These are phyloP conservation scores for Apogon talboti DNA, from an alignment of 2,797 vertebrate species.

Conservation along the genomic window DNA sequence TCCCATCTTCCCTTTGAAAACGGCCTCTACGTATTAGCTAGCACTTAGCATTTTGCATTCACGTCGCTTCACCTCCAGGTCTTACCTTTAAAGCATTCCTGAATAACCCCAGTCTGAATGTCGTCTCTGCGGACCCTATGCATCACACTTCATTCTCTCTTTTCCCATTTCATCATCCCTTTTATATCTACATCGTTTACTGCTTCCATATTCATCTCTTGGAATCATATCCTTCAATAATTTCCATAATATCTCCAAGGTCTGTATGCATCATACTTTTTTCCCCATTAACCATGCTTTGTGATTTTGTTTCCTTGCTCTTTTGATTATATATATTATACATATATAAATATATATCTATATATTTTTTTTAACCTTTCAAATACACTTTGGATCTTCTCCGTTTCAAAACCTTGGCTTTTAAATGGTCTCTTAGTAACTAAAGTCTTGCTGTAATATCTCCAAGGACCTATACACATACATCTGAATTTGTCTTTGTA, in stretches of 20 bases:
- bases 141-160: slow-evolving; percentile 51
- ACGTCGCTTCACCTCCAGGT: slow-evolving; percentile 42
- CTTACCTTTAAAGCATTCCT: slow-evolving; percentile 60
- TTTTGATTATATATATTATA: too few species aligned
- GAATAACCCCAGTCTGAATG: slow-evolving; percentile 44
- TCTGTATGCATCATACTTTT: slow-evolving; percentile 22
- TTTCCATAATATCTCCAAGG: slow-evolving; percentile 50
- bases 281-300: slow-evolving; percentile 20
- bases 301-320: slow-evolving; percentile 29
- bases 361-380: slow-evolving; percentile 45
- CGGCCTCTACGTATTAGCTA: slow-evolving; percentile 59
- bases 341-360: too few species aligned
- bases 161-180: slow-evolving; percentile 44
- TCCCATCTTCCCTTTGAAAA: slow-evolving; percentile 61
- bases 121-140: slow-evolving; percentile 48
- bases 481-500: slow-evolving; percentile 19
- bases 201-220: slow-evolving; percentile 52
- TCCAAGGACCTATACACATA: not conserved
- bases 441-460: slow-evolving; percentile 24
- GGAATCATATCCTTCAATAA: slow-evolving; percentile 36
- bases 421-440: slow-evolving; percentile 41
- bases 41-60: slow-evolving; percentile 56
- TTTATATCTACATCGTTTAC: slow-evolving; percentile 48
- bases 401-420: slow-evolving; percentile 51
- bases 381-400: slow-evolving; percentile 31